Percentiles rank a stretch among this genome's conserved stretches.
These are phyloP conservation scores for Sarcophaga caerulescens DNA, from an alignment of 2,888 invertebrate species.

Conservation along the genomic window DNA sequence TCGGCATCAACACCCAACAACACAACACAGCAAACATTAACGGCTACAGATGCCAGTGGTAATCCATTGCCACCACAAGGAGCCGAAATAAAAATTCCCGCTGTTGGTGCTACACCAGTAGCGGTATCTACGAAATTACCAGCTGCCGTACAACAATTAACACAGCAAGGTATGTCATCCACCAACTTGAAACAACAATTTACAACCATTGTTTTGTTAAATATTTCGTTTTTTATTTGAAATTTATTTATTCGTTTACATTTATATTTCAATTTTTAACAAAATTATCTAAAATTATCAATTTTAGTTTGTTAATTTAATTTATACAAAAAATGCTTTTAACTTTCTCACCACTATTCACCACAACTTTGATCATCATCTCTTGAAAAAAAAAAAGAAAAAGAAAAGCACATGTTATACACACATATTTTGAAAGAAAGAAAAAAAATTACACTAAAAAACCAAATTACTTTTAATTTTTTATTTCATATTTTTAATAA, in stretches of 20 bases:
- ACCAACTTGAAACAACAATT: constrained; percentile 4
- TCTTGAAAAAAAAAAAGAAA: constrained; percentile 21
- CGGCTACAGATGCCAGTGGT: constrained; percentile 70
- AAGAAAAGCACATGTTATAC: constrained; percentile 49
- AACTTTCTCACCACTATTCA: constrained; percentile 57
- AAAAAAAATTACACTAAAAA: constrained; percentile 24
- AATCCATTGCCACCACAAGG: constrained; percentile 80
- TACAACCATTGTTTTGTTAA: not conserved
- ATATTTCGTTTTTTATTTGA: not conserved
- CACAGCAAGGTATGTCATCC: constrained; percentile 82
- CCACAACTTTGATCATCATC: constrained; percentile 36
- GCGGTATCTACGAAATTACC: constrained; percentile 84
- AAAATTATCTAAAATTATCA: constrained; percentile 48
- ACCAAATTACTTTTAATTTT: constrained; percentile 15
- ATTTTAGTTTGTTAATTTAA: constrained; percentile 38
- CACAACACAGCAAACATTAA: constrained; percentile 31
- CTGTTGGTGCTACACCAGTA: constrained; percentile 84
- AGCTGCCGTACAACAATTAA: constrained; percentile 84
- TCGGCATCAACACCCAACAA: constrained; percentile 26
- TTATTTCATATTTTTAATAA: constrained; percentile 29
- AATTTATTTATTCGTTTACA: constrained; percentile 32
- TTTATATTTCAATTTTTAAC: constrained; percentile 42
- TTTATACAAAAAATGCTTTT: constrained; percentile 61
- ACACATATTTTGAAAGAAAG: constrained; percentile 50
- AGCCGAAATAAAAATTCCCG: constrained; percentile 84